Conservation (phyloP, 2,797 vertebrate genomes). For the Falco novaeseelandiae region DNA sequence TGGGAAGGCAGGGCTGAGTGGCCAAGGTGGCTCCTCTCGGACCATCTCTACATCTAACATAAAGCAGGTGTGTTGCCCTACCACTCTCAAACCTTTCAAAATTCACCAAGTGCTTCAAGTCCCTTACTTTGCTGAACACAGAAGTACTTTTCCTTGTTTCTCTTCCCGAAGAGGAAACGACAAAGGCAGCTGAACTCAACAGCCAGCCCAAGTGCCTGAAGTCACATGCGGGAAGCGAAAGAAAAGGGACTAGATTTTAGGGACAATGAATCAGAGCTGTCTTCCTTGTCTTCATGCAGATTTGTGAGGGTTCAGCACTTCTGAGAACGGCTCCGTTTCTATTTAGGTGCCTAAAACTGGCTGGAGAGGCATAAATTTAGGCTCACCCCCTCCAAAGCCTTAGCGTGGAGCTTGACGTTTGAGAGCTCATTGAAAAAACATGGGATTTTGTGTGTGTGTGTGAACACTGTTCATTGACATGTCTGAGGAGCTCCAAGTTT, state of each 20-base stretch:
- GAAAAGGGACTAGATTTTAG: background rate
- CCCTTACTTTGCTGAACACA: background rate
- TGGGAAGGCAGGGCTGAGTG: background rate
- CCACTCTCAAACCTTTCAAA: background rate
- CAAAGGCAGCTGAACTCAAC: background rate
- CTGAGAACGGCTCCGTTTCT: background rate
- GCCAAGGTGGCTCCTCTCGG: background rate
- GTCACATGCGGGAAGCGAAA: background rate
- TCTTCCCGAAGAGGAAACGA: background rate
- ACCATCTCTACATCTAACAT: background rate
- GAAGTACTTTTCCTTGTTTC: background rate
- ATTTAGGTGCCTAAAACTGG: background rate
- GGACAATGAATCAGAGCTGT: background rate
- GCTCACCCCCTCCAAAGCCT: background rate
- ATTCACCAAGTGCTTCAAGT: background rate
- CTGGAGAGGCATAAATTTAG: background rate
- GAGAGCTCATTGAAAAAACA: constrained; percentile 28
- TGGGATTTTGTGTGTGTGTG: background rate
- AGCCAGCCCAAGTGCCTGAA: background rate
- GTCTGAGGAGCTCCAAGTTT: background rate
- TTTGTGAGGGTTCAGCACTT: background rate
- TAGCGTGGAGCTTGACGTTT: background rate
- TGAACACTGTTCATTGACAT: background rate
- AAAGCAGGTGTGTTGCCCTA: background rate
- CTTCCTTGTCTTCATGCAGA: background rate